Conservation (phyloP, 1,140 invertebrate genomes). For the Drosophila kohkoa region DNA sequence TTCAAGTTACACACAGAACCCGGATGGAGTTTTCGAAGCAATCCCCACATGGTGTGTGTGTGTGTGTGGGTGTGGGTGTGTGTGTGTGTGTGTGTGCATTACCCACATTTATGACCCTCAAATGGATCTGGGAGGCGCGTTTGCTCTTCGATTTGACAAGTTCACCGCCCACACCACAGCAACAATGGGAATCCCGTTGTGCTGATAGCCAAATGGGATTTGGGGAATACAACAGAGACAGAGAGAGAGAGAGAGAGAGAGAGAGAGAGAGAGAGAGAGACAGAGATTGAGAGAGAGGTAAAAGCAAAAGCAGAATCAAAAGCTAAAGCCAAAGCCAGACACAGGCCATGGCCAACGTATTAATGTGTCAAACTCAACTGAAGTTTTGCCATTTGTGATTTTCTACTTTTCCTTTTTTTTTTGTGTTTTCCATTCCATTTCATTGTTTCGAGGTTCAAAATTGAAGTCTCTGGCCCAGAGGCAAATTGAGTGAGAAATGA, state of each 20-base stretch:
- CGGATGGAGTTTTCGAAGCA: no score
- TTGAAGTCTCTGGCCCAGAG: neutral
- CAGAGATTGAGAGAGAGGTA: no score
- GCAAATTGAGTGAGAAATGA: neutral
- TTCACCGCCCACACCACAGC: slow-evolving; percentile 1
- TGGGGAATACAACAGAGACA: slow-evolving; percentile 57
- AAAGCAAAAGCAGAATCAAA: no score
- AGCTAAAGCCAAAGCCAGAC: neutral
- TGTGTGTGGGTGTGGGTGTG: neutral
- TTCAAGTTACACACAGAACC: slow-evolving; percentile 9
- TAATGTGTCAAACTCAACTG: slow-evolving; percentile 71
- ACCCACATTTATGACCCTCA: slow-evolving; percentile 69
- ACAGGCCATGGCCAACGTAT: slow-evolving; percentile 40
- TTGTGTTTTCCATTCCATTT: no score
- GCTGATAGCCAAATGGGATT: slow-evolving; percentile 80
- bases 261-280: no score
- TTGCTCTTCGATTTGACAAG: slow-evolving; percentile 49
- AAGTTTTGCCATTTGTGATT: slow-evolving; percentile 66
- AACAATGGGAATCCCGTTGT: slow-evolving; percentile 9
- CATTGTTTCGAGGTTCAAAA: neutral
- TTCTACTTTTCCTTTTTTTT: slow-evolving; percentile 5
- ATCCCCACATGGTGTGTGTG: no score
- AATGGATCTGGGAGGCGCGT: slow-evolving; percentile 44
- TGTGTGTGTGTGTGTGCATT: neutral
- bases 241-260: no score